A percentile compares a stretch with the other conserved stretches of the same genome.
Evolutionary conservation across 2,888 invertebrate genomes (phyloP).

Genomic region (Coelinius sp.): DNA sequence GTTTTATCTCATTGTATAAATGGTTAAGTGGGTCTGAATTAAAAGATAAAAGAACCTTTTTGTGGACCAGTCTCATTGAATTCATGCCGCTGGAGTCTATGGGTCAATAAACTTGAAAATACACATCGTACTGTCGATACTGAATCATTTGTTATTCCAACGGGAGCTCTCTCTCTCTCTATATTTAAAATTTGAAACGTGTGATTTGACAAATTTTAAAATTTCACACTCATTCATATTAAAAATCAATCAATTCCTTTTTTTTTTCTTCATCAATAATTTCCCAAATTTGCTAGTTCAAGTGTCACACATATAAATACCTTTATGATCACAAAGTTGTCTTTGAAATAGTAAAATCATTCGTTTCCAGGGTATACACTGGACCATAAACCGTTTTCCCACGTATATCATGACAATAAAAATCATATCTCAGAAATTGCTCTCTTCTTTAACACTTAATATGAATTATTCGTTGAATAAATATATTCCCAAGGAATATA

Average conservation of each 20-base stretch:
- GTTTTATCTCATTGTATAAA: neutral
- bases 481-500: neutral
- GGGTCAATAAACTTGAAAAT: neutral
- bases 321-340: neutral
- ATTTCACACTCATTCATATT: too few species aligned
- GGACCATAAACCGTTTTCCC: neutral
- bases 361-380: neutral
- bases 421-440: conserved; percentile 14
- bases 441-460: neutral
- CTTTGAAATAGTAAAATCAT: neutral
- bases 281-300: neutral
- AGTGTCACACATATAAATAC: neutral
- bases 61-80: neutral
- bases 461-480: neutral
- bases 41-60: neutral
- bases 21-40: neutral
- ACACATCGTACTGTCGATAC: neutral
- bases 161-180: neutral
- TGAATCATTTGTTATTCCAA: neutral
- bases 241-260: too few species aligned
- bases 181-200: too few species aligned
- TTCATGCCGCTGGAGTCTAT: neutral
- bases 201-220: too few species aligned
- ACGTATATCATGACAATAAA: conserved; percentile 6
- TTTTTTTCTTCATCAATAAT: too few species aligned